Evolutionary conservation across 23 tunicate genomes (phyloP), one percentile per base, ranked within the genome.

Genomic region (Styela clava): DNA sequence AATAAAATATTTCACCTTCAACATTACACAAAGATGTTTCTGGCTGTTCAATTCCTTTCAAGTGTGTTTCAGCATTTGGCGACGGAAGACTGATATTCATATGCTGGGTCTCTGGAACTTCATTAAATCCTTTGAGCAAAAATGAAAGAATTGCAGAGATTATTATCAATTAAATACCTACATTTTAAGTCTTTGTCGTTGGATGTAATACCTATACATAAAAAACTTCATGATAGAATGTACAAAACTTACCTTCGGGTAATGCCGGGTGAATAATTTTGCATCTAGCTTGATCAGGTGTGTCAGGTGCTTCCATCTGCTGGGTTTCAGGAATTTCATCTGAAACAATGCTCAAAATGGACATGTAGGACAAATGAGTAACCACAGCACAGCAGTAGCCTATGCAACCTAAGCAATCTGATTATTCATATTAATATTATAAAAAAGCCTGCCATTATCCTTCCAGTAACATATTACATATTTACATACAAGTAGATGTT

Each of bases 301-400:
- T 71, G 77, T 71, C 77, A 33, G 77, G 77, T 3, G 77, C 77
- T 32, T 30, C 35, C 7, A 32, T 3, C 34, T 71, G 34, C 29
- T 76, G 81, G 7, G 81, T 76, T 19, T 76, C 81, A 12, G 81
- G 81, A 5, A 76, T 44, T 76, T 76, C 81, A 44, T 76, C 81
- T 76, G 78, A 16, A 61, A 61, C 64, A 61, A 61, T 61, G 64
- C 19, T 61, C 21, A n/a, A n/a, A n/a, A n/a, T n/a, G n/a, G n/a
- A n/a, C n/a, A n/a, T n/a, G n/a, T n/a, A n/a, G n/a, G n/a, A n/a
- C n/a, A n/a, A n/a, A n/a, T n/a, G n/a, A n/a, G n/a, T n/a, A n/a
- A n/a, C n/a, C n/a, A n/a, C n/a, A n/a, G n/a, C n/a, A n/a, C n/a
- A n/a, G n/a, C n/a, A n/a, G n/a, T n/a, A n/a, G n/a, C n/a, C n/a